These are phyloP conservation scores for Acropternis orthonyx DNA, from an alignment of 2,797 vertebrate species.

Conservation along the genomic window DNA sequence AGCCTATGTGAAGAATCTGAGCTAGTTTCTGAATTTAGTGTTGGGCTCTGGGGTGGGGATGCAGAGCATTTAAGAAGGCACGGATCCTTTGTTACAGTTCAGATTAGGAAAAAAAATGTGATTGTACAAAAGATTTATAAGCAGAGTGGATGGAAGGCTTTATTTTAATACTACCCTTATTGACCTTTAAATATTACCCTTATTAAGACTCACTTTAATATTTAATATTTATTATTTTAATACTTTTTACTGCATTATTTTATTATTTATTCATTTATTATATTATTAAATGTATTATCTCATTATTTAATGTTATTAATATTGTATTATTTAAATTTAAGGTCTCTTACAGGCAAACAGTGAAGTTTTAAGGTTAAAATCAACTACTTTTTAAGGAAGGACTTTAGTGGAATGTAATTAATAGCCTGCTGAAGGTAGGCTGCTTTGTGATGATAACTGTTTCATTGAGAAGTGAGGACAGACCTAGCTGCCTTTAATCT, in stretches of 20 bases:
- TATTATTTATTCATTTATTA: not conserved
- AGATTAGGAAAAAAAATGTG: not conserved
- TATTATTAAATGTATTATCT: not conserved
- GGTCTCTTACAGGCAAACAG: not conserved
- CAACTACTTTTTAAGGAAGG: conserved; percentile 13
- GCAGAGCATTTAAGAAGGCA: not conserved
- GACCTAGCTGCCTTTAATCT: conserved; percentile 50
- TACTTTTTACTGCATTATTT: not conserved
- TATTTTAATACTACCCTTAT: not conserved
- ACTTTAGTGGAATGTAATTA: conserved; percentile 42
- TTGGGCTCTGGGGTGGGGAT: not conserved
- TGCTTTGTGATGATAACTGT: conserved; percentile 34
- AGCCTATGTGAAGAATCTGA: not conserved
- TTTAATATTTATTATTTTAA: not conserved
- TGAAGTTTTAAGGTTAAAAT: conserved; percentile 37
- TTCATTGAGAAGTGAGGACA: conserved; percentile 1
- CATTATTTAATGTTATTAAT: not conserved
- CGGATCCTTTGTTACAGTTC: not conserved
- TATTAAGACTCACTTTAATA: not conserved
- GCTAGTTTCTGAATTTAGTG: not conserved
- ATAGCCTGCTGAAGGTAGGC: conserved; percentile 37
- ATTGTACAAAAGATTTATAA: not conserved
- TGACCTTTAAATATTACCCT: not conserved
- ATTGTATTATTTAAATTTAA: not conserved
- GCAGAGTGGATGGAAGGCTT: not conserved